phyloP scores from a whole-genome alignment of 1,140 invertebrate genomes.

The Nebria ingens region DNA sequence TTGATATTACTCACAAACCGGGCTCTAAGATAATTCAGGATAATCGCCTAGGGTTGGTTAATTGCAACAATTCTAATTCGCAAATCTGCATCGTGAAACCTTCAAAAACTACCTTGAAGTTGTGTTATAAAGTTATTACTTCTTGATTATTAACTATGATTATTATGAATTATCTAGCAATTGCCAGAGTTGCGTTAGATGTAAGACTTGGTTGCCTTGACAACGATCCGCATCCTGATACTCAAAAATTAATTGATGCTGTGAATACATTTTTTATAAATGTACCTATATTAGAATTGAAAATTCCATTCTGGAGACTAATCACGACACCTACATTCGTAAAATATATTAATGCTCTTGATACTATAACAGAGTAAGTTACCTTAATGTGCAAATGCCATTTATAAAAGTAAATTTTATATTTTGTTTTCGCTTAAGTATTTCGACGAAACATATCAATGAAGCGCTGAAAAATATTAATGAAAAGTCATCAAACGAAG shows the following conservation, averaged over 20 bases:
- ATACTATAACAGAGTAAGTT: conserved; percentile 75
- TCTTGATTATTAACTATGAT: background rate
- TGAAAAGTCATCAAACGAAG: conserved; percentile 42
- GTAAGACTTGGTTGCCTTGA: conserved; percentile 79
- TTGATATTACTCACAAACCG: too few species aligned
- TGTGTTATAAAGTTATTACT: too few species aligned
- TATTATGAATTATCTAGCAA: conserved; percentile 44
- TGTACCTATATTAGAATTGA: conserved; percentile 70
- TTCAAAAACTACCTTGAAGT: too few species aligned
- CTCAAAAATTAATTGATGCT: conserved; percentile 72
- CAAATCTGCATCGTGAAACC: too few species aligned
- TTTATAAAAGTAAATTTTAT: conserved; percentile 5
- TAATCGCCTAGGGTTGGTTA: too few species aligned
- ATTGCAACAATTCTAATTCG: too few species aligned
- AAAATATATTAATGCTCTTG: conserved; percentile 71
- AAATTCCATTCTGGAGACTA: conserved; percentile 75
- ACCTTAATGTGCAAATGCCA: background rate
- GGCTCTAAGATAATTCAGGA: too few species aligned
- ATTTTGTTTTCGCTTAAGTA: conserved; percentile 29
- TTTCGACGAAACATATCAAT: conserved; percentile 71
- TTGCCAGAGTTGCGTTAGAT: conserved; percentile 74
- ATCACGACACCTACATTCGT: conserved; percentile 66
- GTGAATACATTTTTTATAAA: conserved; percentile 73
- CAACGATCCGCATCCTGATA: conserved; percentile 55
- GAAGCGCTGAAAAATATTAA: conserved; percentile 59